Conservation (phyloP, 2,797 vertebrate species). For the Notamacropus eugenii region DNA sequence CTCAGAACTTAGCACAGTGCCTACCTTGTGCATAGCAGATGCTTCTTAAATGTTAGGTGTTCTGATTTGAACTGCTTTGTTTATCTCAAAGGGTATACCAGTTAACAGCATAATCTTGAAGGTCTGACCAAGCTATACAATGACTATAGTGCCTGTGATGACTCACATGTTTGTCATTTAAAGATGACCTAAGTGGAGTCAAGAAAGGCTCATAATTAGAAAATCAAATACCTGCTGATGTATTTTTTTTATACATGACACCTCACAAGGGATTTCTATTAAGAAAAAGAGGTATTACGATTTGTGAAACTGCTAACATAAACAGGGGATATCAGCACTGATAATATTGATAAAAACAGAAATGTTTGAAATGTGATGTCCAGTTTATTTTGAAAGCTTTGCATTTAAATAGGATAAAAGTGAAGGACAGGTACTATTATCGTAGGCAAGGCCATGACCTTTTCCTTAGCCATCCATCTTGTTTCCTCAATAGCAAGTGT, state of each 20-base stretch:
- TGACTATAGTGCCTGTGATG: neutral
- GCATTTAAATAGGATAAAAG: neutral
- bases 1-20: neutral
- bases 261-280: neutral
- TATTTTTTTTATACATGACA: neutral
- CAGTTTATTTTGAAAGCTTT: neutral
- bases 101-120: neutral
- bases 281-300: neutral
- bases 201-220: neutral
- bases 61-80: neutral
- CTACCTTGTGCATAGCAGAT: neutral
- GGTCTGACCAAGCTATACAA: neutral
- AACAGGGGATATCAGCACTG: neutral
- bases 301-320: neutral
- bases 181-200: neutral
- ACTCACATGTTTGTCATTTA: neutral
- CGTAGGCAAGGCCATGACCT: neutral
- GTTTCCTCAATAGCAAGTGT: neutral
- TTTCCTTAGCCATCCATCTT: neutral
- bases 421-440: neutral
- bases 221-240: neutral
- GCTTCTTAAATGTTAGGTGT: neutral
- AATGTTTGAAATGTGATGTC: neutral
- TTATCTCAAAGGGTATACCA: neutral
- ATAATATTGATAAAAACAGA: neutral